These are phyloP conservation scores for Rhinopomastus cyanomelas DNA, from an alignment of 2,113 vertebrate species.

Conservation along the genomic window DNA sequence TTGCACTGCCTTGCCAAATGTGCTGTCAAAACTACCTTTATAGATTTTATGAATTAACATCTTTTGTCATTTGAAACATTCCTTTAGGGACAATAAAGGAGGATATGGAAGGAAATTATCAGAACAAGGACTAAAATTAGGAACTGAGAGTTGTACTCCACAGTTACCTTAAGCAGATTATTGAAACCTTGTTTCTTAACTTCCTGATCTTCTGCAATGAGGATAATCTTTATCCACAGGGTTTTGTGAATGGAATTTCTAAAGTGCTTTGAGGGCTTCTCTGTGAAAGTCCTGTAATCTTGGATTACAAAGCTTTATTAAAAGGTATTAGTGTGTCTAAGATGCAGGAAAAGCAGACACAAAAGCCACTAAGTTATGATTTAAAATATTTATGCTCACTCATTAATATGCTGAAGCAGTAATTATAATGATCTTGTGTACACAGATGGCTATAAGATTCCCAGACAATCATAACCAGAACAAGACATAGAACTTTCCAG, in stretches of 20 bases:
- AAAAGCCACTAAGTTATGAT: background rate
- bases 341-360: conserved; percentile 12
- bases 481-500: background rate
- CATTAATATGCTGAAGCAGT: background rate
- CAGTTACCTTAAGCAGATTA: conserved; percentile 32
- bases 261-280: conserved; percentile 22
- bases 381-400: background rate
- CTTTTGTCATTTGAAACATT: background rate
- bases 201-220: conserved; percentile 31
- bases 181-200: conserved; percentile 29
- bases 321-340: conserved; percentile 7
- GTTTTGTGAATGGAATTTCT: conserved; percentile 58
- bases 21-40: background rate
- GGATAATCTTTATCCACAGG: conserved; percentile 45
- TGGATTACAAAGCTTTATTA: conserved; percentile 35
- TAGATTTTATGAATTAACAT: background rate
- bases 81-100: background rate
- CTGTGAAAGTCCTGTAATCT: conserved; percentile 15
- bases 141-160: background rate
- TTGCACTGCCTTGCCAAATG: background rate
- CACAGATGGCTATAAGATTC: background rate
- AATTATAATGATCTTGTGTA: background rate
- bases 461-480: background rate
- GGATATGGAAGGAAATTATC: background rate
- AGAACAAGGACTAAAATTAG: conserved; percentile 16